phyloP scores from a whole-genome alignment of 1,140 invertebrate genomes.

The Gryon sp. region DNA sequence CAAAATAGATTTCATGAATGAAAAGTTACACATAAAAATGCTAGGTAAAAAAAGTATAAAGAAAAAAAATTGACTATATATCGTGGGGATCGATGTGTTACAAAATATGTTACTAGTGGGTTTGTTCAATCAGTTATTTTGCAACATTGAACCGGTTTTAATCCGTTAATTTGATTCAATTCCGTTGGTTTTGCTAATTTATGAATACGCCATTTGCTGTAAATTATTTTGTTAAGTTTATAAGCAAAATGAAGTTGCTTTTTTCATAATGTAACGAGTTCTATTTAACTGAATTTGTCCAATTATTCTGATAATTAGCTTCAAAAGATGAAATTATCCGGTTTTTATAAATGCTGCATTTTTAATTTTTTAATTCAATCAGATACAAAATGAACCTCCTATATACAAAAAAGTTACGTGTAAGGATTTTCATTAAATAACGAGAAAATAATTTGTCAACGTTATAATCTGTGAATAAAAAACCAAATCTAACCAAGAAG shows the following conservation, averaged over 20 bases:
- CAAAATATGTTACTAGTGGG: conserved; percentile 18
- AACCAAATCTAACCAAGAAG: no score
- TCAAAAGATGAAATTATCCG: no score
- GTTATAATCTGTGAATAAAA: no score
- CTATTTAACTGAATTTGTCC: neutral
- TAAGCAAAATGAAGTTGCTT: conserved; percentile 13
- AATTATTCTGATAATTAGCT: neutral
- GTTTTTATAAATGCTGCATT: no score
- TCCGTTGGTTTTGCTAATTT: conserved; percentile 3
- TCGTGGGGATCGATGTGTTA: conserved; percentile 14
- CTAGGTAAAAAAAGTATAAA: neutral
- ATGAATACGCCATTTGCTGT: conserved; percentile 5
- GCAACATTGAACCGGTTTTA: conserved; percentile 39
- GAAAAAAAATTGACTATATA: conserved; percentile 17
- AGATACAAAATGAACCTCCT: no score
- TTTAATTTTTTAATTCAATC: no score
- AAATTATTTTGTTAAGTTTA: conserved; percentile 18
- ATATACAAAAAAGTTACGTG: no score
- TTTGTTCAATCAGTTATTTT: conserved; percentile 25
- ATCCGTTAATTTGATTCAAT: conserved; percentile 21
- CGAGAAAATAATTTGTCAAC: no score
- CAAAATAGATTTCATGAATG: conserved; percentile 30
- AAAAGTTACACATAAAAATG: conserved; percentile 21
- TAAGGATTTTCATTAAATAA: no score
- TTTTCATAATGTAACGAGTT: neutral